phyloP scores from a whole-genome alignment of 2,888 invertebrate genomes.

The Diloba caeruleocephala region DNA sequence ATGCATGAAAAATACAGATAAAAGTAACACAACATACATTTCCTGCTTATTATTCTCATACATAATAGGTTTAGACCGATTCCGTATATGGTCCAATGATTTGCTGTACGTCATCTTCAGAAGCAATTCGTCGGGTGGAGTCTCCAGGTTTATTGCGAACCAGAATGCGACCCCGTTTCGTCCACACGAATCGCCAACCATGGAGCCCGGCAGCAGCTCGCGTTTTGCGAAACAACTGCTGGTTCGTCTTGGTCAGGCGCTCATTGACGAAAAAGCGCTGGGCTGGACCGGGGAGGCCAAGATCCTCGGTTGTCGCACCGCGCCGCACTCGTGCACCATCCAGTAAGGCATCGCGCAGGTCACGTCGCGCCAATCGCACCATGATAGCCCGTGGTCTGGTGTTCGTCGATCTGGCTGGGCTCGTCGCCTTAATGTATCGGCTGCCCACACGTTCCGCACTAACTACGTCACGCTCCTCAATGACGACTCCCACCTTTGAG shows the following conservation, averaged over 20 bases:
- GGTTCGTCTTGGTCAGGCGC: neutral
- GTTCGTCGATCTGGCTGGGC: neutral
- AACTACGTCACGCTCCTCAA: conserved; percentile 1
- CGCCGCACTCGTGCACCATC: neutral
- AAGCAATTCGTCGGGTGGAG: neutral
- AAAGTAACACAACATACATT: no score
- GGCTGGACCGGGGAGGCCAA: neutral
- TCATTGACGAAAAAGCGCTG: neutral
- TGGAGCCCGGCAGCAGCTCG: no score
- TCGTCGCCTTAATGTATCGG: neutral
- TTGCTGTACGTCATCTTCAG: neutral
- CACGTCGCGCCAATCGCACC: neutral
- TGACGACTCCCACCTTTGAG: neutral
- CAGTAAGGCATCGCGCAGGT: neutral
- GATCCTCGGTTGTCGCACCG: conserved; percentile 1
- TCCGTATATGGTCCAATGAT: neutral
- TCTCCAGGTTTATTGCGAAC: no score
- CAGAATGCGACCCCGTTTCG: no score
- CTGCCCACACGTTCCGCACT: no score
- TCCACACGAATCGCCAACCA: no score
- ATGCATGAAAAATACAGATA: no score
- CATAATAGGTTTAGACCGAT: no score
- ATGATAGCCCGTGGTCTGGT: neutral
- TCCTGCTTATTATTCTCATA: no score
- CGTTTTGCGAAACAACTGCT: no score